Evolutionary conservation across 2,797 vertebrate species (phyloP).

Genomic region (Bucorvus abyssinicus): DNA sequence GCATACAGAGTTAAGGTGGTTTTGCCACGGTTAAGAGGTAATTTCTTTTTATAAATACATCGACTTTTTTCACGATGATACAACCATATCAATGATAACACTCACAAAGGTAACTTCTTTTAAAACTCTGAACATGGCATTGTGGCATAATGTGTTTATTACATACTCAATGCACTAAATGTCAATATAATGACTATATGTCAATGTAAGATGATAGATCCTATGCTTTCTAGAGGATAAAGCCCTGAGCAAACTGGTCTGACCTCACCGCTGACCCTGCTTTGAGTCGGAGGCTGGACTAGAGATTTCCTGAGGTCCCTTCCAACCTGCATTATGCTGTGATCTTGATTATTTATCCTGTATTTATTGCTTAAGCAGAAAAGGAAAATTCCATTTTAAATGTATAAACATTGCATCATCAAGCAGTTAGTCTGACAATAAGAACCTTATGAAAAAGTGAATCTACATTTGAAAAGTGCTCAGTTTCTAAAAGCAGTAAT

Average conservation of each 20-base stretch:
- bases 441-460: not conserved
- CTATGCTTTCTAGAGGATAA: not conserved
- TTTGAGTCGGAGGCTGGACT: not conserved
- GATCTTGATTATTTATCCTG: constrained; percentile 12
- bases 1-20: not conserved
- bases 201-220: not conserved
- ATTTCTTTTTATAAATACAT: not conserved
- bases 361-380: not conserved
- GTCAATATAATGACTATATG: not conserved
- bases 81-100: not conserved
- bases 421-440: not conserved
- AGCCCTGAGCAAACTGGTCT: not conserved
- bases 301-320: not conserved
- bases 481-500: not conserved
- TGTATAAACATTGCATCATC: not conserved
- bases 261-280: not conserved
- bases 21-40: not conserved
- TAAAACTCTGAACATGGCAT: not conserved
- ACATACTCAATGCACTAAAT: not conserved
- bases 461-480: not conserved
- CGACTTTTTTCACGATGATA: not conserved
- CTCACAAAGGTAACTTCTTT: not conserved
- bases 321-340: not conserved
- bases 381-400: constrained; percentile 3
- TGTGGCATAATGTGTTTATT: not conserved